phyloP scores from a whole-genome alignment of 2,113 vertebrate genomes.

The Serranochromis macrocephalus region DNA sequence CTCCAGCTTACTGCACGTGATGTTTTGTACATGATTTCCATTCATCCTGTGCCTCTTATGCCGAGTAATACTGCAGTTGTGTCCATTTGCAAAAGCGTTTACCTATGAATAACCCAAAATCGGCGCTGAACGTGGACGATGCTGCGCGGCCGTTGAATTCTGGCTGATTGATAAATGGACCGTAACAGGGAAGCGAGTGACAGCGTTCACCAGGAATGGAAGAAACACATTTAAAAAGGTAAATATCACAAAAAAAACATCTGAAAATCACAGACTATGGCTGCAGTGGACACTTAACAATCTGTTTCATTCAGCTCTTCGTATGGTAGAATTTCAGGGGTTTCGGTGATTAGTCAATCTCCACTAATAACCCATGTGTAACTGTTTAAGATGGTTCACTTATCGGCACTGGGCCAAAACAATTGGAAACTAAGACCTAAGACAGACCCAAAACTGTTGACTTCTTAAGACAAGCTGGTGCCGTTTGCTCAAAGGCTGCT shows the following conservation, averaged over 20 bases:
- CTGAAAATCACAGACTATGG: background rate
- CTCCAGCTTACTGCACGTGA: background rate
- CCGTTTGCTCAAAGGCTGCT: background rate
- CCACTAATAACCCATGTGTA: background rate
- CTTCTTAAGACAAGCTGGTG: background rate
- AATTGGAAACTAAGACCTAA: background rate
- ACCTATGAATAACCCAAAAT: background rate
- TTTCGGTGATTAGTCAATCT: fast-evolving
- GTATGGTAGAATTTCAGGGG: background rate
- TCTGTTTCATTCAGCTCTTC: background rate
- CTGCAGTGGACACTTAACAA: fast-evolving
- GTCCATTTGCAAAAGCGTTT: background rate
- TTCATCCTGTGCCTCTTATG: background rate
- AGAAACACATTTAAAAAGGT: background rate
- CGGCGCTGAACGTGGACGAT: fast-evolving
- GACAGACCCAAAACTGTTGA: fast-evolving
- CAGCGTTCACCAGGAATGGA: fast-evolving
- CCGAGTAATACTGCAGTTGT: fast-evolving
- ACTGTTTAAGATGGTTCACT: background rate
- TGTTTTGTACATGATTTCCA: background rate
- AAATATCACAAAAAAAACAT: background rate
- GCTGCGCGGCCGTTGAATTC: fast-evolving
- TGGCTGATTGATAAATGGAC: fast-evolving
- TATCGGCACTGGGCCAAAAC: fast-evolving
- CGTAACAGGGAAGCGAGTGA: background rate